A percentile compares a stretch with the other conserved stretches of the same genome.
These are phyloP conservation scores for Andricus grossulariae DNA, from an alignment of 1,140 invertebrate genomes.

Conservation along the genomic window DNA sequence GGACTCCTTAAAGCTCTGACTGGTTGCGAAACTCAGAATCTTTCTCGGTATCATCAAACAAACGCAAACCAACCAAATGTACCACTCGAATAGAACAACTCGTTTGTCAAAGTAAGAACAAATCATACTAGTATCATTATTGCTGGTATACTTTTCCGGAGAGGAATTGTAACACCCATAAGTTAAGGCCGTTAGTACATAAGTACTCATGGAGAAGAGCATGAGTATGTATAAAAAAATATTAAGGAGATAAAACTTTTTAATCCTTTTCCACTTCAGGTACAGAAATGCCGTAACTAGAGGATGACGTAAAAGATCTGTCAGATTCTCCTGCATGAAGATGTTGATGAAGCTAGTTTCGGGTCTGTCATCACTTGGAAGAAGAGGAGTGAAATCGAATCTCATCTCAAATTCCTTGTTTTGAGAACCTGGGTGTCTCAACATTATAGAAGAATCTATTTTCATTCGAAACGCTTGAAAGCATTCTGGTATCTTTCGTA, in stretches of 20 bases:
- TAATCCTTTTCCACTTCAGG: conserved; percentile 82
- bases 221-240: conserved; percentile 79
- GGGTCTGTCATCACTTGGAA: conserved; percentile 77
- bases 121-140: conserved; percentile 74
- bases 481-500: conserved; percentile 79
- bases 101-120: conserved; percentile 73
- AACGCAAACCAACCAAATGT: conserved; percentile 75
- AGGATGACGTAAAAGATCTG: conserved; percentile 79
- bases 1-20: conserved; percentile 78
- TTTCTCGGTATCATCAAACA: conserved; percentile 78
- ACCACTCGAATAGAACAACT: conserved; percentile 77
- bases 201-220: conserved; percentile 78
- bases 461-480: conserved; percentile 76
- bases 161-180: conserved; percentile 70
- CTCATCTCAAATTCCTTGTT: conserved; percentile 80
- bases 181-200: conserved; percentile 77
- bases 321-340: conserved; percentile 79
- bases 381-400: conserved; percentile 77
- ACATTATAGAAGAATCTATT: conserved; percentile 77
- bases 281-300: conserved; percentile 79
- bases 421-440: conserved; percentile 75
- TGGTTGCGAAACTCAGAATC: conserved; percentile 77
- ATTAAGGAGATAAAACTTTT: conserved; percentile 80
- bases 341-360: conserved; percentile 80
- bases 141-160: conserved; percentile 62